Evolutionary conservation across 2,113 vertebrate species (phyloP).

Genomic region (Prionailurus viverrinus): DNA sequence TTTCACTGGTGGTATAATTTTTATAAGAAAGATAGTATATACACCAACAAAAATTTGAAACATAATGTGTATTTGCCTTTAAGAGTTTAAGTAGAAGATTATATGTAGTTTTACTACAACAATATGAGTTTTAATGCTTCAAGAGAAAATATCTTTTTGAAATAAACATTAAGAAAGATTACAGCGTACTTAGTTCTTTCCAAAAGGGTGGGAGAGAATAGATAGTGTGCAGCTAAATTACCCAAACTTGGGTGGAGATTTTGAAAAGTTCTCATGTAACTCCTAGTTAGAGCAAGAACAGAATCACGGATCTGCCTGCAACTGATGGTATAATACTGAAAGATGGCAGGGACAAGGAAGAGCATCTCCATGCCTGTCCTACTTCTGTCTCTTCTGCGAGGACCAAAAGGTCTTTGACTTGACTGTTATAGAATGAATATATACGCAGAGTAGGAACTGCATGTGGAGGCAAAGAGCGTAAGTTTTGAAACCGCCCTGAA

Average conservation of each 20-base stretch:
- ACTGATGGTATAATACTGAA: accelerated
- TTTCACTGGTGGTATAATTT: background rate
- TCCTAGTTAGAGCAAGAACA: background rate
- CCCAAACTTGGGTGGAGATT: background rate
- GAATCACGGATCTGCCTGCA: background rate
- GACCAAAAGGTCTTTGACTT: background rate
- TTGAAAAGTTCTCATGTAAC: background rate
- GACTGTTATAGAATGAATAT: background rate
- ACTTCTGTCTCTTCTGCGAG: background rate
- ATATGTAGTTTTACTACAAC: background rate
- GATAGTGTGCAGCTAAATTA: background rate
- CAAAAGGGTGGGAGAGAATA: background rate
- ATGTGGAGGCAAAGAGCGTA: no score
- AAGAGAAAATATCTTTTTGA: background rate
- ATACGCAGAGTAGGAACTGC: background rate
- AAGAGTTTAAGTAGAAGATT: background rate
- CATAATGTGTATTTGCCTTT: background rate
- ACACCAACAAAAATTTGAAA: background rate
- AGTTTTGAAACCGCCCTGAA: background rate
- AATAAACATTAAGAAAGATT: background rate
- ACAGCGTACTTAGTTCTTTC: background rate
- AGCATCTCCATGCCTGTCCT: accelerated
- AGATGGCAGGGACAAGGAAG: background rate
- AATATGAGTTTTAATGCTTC: background rate
- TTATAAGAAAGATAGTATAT: background rate